Percentiles rank a stretch among this genome's conserved stretches.
Evolutionary conservation across 1,140 invertebrate genomes (phyloP).

Genomic region (Anastatus disparis): DNA sequence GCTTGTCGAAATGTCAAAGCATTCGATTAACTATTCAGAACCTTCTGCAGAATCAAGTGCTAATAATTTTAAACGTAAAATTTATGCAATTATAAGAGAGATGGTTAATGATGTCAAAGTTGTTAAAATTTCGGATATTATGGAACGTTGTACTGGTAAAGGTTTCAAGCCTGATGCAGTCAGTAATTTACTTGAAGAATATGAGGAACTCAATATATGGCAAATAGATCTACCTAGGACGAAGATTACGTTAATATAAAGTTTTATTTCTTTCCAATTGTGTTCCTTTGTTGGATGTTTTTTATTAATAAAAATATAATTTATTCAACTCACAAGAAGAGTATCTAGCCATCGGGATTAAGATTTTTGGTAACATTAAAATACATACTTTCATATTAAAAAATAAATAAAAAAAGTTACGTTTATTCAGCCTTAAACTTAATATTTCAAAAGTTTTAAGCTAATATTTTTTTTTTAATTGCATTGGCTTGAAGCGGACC

Average conservation of each 20-base stretch:
- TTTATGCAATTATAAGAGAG: conserved; percentile 87
- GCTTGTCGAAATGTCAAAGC: conserved; percentile 95
- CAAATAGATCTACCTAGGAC: conserved; percentile 90
- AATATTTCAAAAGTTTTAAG: too few species aligned
- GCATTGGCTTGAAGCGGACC: too few species aligned
- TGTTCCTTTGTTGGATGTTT: too few species aligned
- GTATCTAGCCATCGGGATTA: too few species aligned
- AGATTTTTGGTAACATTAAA: neutral
- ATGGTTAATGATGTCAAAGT: conserved; percentile 77
- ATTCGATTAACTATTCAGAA: conserved; percentile 83
- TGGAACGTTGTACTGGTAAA: conserved; percentile 87
- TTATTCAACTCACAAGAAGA: too few species aligned
- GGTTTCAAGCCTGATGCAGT: conserved; percentile 92
- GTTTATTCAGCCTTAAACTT: too few species aligned
- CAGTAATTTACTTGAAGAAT: conserved; percentile 91
- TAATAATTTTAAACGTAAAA: conserved; percentile 80
- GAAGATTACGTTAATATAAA: conserved; percentile 69
- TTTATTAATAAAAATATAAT: too few species aligned
- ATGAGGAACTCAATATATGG: conserved; percentile 96
- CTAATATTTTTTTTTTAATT: too few species aligned
- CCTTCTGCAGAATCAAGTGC: conserved; percentile 59
- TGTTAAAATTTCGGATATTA: conserved; percentile 82
- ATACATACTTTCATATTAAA: too few species aligned
- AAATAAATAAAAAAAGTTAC: too few species aligned
- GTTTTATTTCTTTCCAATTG: too few species aligned